These are phyloP conservation scores for Trematocara macrostoma DNA, from an alignment of 2,113 vertebrate genomes.

Conservation along the genomic window DNA sequence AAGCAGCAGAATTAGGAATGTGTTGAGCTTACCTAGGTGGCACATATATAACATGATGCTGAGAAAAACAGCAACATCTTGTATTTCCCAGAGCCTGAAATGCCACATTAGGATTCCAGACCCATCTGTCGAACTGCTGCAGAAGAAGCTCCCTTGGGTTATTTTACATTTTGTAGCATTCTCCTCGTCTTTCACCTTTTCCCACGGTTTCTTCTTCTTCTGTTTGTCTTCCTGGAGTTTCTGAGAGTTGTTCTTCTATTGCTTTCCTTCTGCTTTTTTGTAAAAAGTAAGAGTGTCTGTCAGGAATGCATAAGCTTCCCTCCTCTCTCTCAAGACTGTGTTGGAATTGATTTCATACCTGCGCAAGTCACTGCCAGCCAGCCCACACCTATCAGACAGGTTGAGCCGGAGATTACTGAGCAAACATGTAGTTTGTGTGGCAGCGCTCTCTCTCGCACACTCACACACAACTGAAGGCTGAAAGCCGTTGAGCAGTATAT, in stretches of 20 bases:
- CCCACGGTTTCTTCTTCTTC: neutral
- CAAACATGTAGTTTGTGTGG: slow-evolving; percentile 7
- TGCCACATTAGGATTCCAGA: slow-evolving; percentile 54
- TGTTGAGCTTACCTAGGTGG: slow-evolving; percentile 52
- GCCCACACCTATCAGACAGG: slow-evolving; percentile 58
- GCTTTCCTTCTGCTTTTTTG: neutral
- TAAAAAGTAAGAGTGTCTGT: neutral
- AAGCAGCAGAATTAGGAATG: neutral
- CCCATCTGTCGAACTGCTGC: slow-evolving; percentile 33
- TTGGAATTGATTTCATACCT: slow-evolving; percentile 16
- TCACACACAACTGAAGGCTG: neutral
- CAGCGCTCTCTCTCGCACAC: neutral
- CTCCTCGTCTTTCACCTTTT: neutral
- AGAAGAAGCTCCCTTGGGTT: slow-evolving; percentile 32
- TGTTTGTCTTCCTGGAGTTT: neutral
- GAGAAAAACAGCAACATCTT: slow-evolving; percentile 48
- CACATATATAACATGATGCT: slow-evolving; percentile 41
- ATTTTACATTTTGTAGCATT: slow-evolving; percentile 4
- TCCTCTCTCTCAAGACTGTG: slow-evolving; percentile 4
- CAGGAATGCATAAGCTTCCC: neutral
- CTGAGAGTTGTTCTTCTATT: neutral
- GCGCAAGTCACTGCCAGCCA: neutral
- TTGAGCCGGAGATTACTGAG: slow-evolving; percentile 38
- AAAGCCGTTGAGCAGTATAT: neutral
- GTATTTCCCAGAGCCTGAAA: slow-evolving; percentile 41